Evolutionary conservation across 2,888 invertebrate species (phyloP), one percentile per base, ranked within the genome.

Genomic region (Athalia circularis): DNA sequence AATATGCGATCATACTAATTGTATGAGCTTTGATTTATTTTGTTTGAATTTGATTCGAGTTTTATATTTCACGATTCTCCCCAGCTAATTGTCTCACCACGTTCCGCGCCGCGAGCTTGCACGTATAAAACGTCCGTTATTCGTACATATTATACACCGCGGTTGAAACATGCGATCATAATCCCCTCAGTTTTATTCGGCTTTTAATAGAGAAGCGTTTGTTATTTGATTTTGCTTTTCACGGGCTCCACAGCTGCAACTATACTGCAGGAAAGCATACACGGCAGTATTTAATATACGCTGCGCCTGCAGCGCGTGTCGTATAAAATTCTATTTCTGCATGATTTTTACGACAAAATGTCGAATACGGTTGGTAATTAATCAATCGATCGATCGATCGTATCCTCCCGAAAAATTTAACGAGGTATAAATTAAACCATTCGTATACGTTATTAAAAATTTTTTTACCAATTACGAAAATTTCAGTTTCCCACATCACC

Each of bases 181-280:
- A 85, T 83, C 81, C 81, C 79, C 77, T 70, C 81, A 72, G 80
- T 85, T 85, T 85, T 82, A 83, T 83, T 85, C 82, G 80, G 81
- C 82, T 86, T 87, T 87, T 84, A 86, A 85, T 85, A 84, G 84
- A 84, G 80, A 82, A 79, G 65, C 80, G 82, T 81, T 29, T 29
- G 83, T 81, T 84, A 84, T 85, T 87, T 85, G 84, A 86, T 85
- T 85, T 83, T 81, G 79, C 84, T 83, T 84, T 83, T 74, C 68
- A 77, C 72, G 72, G 59, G 72, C 72, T 59, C 45, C 45, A 0
- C 29, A 29, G 29, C 29, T 29, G 29, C 29, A 2, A 29, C 29
- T 29, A 29, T 29, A 29, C 29, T 29, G 29, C 29, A 29, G 29
- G 29, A 29, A 54, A 68, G 68, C 68, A 68, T 68, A 68, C 50